Percentiles rank a stretch among this genome's conserved stretches.
Evolutionary conservation across 2,113 vertebrate genomes (phyloP).

Genomic region (Bubo bubo): DNA sequence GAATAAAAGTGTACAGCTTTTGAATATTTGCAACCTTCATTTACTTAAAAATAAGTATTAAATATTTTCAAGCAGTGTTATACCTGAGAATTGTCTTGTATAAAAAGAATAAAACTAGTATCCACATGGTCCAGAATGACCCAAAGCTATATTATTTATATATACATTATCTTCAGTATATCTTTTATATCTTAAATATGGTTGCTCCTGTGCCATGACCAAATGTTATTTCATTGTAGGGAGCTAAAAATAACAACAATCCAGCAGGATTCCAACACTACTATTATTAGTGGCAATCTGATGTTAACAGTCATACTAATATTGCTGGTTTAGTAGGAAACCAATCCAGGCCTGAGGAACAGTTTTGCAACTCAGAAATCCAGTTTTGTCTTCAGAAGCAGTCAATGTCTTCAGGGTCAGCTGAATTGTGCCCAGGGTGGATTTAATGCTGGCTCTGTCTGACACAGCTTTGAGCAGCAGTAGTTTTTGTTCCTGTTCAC

Average conservation of each 20-base stretch:
- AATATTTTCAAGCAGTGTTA: not conserved
- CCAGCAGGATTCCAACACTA: not conserved
- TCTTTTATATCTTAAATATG: not conserved
- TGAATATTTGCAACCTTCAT: not conserved
- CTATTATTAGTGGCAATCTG: not conserved
- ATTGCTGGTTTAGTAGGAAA: not conserved
- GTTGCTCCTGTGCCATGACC: not conserved
- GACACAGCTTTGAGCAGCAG: not conserved
- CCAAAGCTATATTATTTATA: not conserved
- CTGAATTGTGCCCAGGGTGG: not conserved
- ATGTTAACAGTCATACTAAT: not conserved
- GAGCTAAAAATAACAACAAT: not conserved
- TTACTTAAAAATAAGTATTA: not conserved
- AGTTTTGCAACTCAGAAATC: not conserved
- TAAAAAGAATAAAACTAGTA: not conserved
- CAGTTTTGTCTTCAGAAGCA: not conserved
- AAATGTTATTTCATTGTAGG: not conserved
- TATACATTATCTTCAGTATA: not conserved
- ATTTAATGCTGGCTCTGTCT: slow-evolving; percentile 15
- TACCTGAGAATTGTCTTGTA: not conserved
- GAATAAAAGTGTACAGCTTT: not conserved
- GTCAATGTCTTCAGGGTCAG: not conserved
- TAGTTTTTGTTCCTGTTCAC: not conserved
- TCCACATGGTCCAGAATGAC: not conserved
- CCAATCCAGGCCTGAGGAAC: not conserved